These are phyloP conservation scores for Thaumatotibia leucotreta DNA, from an alignment of 1,140 invertebrate genomes.

Conservation along the genomic window DNA sequence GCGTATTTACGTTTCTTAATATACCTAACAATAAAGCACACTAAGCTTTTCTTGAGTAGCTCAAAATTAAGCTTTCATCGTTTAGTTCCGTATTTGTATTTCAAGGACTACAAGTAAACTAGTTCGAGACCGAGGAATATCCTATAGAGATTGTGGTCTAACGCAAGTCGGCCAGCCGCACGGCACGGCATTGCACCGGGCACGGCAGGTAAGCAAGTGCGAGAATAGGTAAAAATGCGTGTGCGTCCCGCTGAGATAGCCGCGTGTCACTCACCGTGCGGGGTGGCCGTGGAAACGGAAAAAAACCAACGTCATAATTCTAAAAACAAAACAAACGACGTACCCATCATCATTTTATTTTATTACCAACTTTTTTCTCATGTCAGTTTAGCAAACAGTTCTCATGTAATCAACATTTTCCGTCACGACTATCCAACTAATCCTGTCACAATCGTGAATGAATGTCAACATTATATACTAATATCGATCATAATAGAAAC, in stretches of 20 bases:
- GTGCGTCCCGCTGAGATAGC: constrained; percentile 39
- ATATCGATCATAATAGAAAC: constrained; percentile 27
- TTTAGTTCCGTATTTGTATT: background rate
- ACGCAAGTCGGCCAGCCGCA: constrained; percentile 26
- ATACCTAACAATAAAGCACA: background rate
- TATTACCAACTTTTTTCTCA: background rate
- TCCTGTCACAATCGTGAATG: background rate
- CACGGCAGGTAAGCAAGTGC: constrained; percentile 37
- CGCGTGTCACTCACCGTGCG: constrained; percentile 52
- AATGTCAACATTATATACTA: constrained; percentile 25
- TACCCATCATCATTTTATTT: constrained; percentile 8
- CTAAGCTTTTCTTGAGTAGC: background rate
- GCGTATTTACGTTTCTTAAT: no score
- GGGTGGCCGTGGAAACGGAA: constrained; percentile 14
- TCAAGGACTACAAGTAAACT: background rate
- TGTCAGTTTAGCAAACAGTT: background rate
- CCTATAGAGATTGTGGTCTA: background rate
- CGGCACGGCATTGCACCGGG: background rate
- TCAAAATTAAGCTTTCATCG: background rate
- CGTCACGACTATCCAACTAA: background rate
- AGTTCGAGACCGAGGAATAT: background rate
- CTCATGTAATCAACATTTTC: background rate
- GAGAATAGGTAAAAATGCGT: constrained; percentile 56
- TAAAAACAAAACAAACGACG: background rate
- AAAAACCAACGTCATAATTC: constrained; percentile 12